phyloP scores from a whole-genome alignment of 2,888 invertebrate species.

The Drosophila fulvimacula region DNA sequence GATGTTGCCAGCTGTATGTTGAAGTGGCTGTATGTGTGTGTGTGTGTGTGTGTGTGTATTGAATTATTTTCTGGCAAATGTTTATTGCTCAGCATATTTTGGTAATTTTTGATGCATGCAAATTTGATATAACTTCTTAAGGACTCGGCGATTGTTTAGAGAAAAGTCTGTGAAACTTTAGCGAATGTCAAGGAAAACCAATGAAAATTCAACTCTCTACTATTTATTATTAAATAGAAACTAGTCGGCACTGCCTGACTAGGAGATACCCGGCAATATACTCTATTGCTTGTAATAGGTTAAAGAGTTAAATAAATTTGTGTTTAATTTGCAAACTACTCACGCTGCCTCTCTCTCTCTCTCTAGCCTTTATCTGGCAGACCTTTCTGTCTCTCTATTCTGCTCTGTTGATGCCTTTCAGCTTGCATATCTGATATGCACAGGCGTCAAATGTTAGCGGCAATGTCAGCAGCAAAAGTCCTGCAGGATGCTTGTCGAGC shows the following conservation, averaged over 20 bases:
- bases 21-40: background rate
- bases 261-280: too few species aligned
- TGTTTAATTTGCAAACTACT: background rate
- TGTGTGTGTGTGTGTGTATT: conserved; percentile 5
- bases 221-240: too few species aligned
- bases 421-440: conserved; percentile 52
- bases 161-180: background rate
- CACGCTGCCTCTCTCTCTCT: background rate
- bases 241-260: too few species aligned
- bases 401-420: conserved; percentile 11
- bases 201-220: too few species aligned
- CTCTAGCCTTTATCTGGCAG: background rate
- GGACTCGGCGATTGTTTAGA: background rate
- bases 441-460: conserved; percentile 63
- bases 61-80: conserved; percentile 16
- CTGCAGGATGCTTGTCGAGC: conserved; percentile 45
- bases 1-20: conserved; percentile 41
- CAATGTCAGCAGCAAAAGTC: conserved; percentile 48
- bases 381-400: background rate
- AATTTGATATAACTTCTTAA: conserved; percentile 3
- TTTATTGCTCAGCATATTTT: conserved; percentile 15
- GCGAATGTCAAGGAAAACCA: background rate
- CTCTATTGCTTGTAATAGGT: background rate
- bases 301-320: background rate
- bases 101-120: background rate